Evolutionary conservation across 1,140 invertebrate genomes (phyloP).

Genomic region (Ladona fulva): DNA sequence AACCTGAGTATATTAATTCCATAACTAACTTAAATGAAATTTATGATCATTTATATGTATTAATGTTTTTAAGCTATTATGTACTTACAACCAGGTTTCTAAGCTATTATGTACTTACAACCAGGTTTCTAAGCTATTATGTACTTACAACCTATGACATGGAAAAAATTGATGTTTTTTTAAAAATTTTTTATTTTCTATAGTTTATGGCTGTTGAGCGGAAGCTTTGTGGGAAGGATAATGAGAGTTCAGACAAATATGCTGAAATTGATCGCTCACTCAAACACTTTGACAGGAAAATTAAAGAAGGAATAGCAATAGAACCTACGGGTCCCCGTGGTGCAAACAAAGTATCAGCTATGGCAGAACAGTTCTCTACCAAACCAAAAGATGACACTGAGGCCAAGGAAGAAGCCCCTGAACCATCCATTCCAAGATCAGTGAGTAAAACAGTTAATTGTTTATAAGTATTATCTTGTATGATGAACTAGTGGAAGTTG

Average conservation of each 20-base stretch:
- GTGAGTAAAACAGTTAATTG: constrained; percentile 40
- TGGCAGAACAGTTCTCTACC: constrained; percentile 63
- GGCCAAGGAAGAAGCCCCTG: constrained; percentile 25
- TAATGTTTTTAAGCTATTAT: too few relatives aligned
- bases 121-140: too few relatives aligned
- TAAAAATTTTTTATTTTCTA: constrained; percentile 23
- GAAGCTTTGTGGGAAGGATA: constrained; percentile 54
- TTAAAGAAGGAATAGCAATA: constrained; percentile 65
- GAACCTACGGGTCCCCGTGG: constrained; percentile 52
- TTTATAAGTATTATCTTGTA: constrained; percentile 26
- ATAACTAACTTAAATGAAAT: too few relatives aligned
- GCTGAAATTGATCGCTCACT: constrained; percentile 71
- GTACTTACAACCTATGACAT: too few relatives aligned
- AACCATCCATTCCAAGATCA: constrained; percentile 41
- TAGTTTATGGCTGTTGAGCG: constrained; percentile 71
- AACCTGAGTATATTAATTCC: neutral
- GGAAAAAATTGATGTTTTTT: too few relatives aligned
- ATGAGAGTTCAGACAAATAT: constrained; percentile 44
- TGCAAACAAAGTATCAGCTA: constrained; percentile 76
- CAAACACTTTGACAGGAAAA: constrained; percentile 66
- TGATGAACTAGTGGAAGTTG: constrained; percentile 16
- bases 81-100: too few relatives aligned
- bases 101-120: too few relatives aligned
- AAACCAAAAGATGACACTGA: constrained; percentile 34
- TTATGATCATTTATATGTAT: too few relatives aligned